Conservation (phyloP, 2,113 vertebrate genomes). For the Xiphophorus couchianus region DNA sequence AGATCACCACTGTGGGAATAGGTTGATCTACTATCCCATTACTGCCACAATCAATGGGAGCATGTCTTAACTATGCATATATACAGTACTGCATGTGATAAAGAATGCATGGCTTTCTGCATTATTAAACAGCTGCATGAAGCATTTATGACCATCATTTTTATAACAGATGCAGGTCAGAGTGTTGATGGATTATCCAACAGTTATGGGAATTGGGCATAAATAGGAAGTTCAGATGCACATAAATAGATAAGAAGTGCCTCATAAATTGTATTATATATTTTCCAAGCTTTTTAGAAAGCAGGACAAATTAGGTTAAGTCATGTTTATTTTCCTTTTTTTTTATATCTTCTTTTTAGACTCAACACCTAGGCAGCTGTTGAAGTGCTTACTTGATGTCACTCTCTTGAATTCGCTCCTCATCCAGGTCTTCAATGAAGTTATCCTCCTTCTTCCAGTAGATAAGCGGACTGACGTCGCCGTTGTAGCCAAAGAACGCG, state of each 20-base stretch:
- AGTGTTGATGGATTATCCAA: slow-evolving; percentile 24
- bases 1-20: not conserved
- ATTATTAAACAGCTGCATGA: slow-evolving; percentile 55
- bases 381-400: slow-evolving; percentile 89
- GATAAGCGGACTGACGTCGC: slow-evolving; percentile 95
- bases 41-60: not conserved
- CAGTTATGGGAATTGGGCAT: no score
- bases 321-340: not conserved
- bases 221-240: no score
- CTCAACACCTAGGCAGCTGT: not conserved
- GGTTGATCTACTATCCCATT: not conserved
- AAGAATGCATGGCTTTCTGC: slow-evolving; percentile 59
- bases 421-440: slow-evolving; percentile 98
- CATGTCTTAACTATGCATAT: not conserved
- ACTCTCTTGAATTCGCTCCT: slow-evolving; percentile 91
- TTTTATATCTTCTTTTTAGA: not conserved
- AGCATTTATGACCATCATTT: slow-evolving; percentile 51
- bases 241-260: no score
- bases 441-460: slow-evolving; percentile 99
- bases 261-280: not conserved
- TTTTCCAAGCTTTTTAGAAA: not conserved
- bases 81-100: slow-evolving; percentile 42
- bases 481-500: slow-evolving; percentile 97
- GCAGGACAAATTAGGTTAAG: not conserved
- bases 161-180: slow-evolving; percentile 8